Base-by-base conservation (phyloP, 2,113 vertebrate genomes). In the Phoxinus phoxinus region DNA sequence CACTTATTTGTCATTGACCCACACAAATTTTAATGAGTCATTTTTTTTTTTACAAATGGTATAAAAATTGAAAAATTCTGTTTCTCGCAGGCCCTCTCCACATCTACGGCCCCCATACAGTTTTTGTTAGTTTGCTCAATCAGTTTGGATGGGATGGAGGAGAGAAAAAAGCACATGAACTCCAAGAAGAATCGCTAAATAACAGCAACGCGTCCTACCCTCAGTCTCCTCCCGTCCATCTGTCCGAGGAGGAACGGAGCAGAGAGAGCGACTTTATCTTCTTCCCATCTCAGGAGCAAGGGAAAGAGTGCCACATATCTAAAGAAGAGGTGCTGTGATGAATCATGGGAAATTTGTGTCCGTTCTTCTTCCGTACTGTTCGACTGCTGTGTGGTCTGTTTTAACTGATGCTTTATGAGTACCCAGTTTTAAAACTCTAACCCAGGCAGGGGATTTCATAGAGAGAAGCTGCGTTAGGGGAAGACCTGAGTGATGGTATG, bases 251-350 rank as follows among this genome's bases (percentile, higher is more conserved):
- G 83, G 94, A 95, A 87, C 78, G 72, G 71, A 90, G 86, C 0
- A 41, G 53, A 19, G 92, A 92, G 63, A 79, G 17, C 2, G 90
- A 91, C 82, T 88, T 83, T 23, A 86, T 92, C 30, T 94, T 93
- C 86, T 93, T 94, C 67, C 95, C 95, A 25, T 95, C 87, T 2
- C 95, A 95, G 80, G 95, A 95, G 82, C 93, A 95, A 84, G 95
- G 95, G 7, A 95, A 95, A 53, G 94, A 95, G 88, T 92, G 84
- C 59, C 93, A 94, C 19, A n/a, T 95, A 63, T 95, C 95, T 4
- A 94, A 94, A 90, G 95, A 95, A 85, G 95, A 95, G 81, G 88
- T 21, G 25, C 84, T 92, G 44, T 94, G 85, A 93, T 19, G 30
- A 23, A 61, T 65, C n/a, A 27, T 27, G 11, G 61, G 35, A 71